phyloP scores from a whole-genome alignment of 37 sponge, comb jelly and placozoan genomes.

The Cladorhizidae sp. region DNA sequence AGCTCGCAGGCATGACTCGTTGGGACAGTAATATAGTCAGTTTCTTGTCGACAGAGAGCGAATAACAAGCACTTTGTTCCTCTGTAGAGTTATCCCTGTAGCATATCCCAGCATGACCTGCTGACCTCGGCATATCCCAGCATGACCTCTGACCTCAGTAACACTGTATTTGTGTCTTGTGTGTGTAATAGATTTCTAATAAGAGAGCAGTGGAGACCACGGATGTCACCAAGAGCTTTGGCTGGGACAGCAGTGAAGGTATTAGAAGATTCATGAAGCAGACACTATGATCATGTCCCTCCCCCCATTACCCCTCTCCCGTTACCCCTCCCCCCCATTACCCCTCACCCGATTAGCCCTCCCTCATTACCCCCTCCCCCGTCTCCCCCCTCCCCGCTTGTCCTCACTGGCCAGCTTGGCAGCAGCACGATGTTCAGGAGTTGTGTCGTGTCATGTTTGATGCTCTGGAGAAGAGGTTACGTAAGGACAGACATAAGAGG shows the following conservation, averaged over 20 bases:
- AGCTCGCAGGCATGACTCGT: too few relatives aligned
- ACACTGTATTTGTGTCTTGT: neutral
- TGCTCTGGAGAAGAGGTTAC: constrained; percentile 88
- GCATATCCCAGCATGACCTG: too few relatives aligned
- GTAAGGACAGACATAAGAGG: constrained; percentile 63
- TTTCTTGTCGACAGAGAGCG: too few relatives aligned
- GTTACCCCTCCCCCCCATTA: neutral
- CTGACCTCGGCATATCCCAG: too few relatives aligned
- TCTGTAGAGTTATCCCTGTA: too few relatives aligned
- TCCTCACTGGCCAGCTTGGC: constrained; percentile 70
- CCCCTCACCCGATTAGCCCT: neutral
- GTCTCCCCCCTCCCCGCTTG: neutral
- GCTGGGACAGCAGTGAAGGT: constrained; percentile 97
- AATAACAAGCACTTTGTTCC: too few relatives aligned
- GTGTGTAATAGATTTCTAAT: constrained; percentile 54
- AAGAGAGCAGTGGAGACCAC: constrained; percentile 94
- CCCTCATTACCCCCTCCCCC: neutral
- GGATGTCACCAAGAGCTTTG: constrained; percentile 95
- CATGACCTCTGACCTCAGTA: too few relatives aligned
- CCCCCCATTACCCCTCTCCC: neutral
- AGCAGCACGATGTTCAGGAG: constrained; percentile 97
- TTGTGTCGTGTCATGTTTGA: constrained; percentile 96
- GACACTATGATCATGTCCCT: neutral
- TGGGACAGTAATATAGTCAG: too few relatives aligned
- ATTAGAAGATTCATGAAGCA: too few relatives aligned